Evolutionary conservation across 35 echinoderm and acorn worm species (phyloP).

Genomic region (Antedon bifida): DNA sequence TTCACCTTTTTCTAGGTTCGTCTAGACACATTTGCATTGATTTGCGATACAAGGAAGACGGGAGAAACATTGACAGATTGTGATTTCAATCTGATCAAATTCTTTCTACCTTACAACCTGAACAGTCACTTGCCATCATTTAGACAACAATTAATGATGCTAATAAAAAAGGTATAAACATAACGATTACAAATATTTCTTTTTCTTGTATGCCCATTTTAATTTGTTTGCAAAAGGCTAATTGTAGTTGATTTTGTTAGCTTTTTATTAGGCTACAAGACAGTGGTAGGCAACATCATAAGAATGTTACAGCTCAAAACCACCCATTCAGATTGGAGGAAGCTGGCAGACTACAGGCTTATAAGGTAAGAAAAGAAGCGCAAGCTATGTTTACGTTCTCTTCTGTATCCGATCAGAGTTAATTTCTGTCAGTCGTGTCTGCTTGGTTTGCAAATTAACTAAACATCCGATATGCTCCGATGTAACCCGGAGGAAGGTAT

Average conservation of each 20-base stretch:
- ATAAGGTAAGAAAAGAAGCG: not conserved
- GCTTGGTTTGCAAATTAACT: too few species aligned
- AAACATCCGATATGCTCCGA: too few species aligned
- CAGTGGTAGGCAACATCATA: not conserved
- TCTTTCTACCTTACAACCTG: conserved; percentile 47
- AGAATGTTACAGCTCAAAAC: not conserved
- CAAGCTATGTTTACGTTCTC: too few species aligned
- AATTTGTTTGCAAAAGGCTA: too few species aligned
- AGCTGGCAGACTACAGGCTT: not conserved
- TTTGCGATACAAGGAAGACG: conserved; percentile 82
- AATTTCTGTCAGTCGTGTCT: too few species aligned
- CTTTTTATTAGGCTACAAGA: not conserved
- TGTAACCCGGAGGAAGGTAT: too few species aligned
- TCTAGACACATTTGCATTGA: conserved; percentile 47
- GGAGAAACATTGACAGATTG: conserved; percentile 24
- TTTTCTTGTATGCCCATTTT: too few species aligned
- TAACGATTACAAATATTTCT: not conserved
- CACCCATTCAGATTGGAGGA: not conserved
- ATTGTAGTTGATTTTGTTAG: not conserved
- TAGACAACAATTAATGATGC: conserved; percentile 53
- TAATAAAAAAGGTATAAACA: conserved; percentile 58
- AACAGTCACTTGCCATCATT: conserved; percentile 57
- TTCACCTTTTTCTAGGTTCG: conserved; percentile 16
- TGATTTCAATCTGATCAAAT: conserved; percentile 43
- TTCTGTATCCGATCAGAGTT: too few species aligned